Base-by-base conservation (phyloP, 2,113 vertebrate species). In the Odocoileus hemionus region DNA sequence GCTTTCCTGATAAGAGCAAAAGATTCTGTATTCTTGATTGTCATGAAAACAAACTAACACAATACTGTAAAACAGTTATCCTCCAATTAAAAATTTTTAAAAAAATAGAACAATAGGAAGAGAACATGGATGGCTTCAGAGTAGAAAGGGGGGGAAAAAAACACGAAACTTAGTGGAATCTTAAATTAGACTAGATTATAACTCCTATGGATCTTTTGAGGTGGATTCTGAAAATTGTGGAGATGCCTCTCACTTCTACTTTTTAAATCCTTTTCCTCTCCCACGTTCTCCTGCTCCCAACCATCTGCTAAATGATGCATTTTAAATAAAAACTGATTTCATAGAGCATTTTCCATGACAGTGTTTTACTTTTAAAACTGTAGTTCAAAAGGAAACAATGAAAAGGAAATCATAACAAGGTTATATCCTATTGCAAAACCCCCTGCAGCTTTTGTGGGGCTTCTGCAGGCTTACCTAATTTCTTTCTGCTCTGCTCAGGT, bases 361-460 rank as follows among this genome's bases (percentile, higher is more conserved):
- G 78, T 84, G 0, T 6, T 96, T 79, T 96, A 50, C 58, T 2
- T 95, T 95, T 97, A 36, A 85, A 96, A 93, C 92, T 61, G 19
- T 0, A 0, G 9, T 90, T 95, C 15, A 89, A 47, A 85, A 91
- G 10, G 21, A 85, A 92, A 57, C 8, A 33, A 39, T 39, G 80
- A 83, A 89, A 61, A 95, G 39, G 16, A 67, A 94, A 54, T 64
- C 36, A 87, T 84, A 36, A 55, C 23, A 76, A 39, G 0, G 6
- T 43, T 25, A 13, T 21, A 23, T 8, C 39, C 0, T 39, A 52
- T 60, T 61, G 28, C 0, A 70, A 94, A 94, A 52, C 2, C 3
- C 33, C 47, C 33, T 13, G 7, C 30, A 86, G 47, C 23, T 64
- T 83, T 47, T 17, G n/a, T 26, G 23, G 26, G 6, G 14, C 36